Percentiles rank a stretch among this genome's conserved stretches.
Conservation (phyloP, 2,113 vertebrate species). For the Cryptomyrus ogoouensis region DNA sequence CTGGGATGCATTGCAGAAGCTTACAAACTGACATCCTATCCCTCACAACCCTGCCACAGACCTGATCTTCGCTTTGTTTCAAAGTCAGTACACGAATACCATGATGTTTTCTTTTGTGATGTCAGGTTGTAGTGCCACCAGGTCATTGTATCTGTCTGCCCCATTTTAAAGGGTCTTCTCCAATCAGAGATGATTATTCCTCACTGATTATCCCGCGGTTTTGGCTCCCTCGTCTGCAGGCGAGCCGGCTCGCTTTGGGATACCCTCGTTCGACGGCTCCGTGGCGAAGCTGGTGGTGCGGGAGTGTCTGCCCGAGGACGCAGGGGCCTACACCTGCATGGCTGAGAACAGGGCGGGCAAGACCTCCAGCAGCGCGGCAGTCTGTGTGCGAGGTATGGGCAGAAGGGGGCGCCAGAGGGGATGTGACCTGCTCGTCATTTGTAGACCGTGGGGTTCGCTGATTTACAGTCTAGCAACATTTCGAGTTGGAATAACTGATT, state of each 20-base stretch:
- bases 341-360: slow-evolving; percentile 57
- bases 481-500: neutral
- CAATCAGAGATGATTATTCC: neutral
- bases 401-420: neutral
- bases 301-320: slow-evolving; percentile 63
- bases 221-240: slow-evolving; percentile 43
- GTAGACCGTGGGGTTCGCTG: neutral
- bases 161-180: neutral
- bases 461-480: neutral
- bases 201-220: neutral
- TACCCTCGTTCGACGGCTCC: slow-evolving; percentile 36
- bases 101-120: neutral
- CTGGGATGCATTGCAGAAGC: neutral
- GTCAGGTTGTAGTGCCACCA: neutral
- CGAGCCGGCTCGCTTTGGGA: slow-evolving; percentile 50
- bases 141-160: neutral
- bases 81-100: neutral
- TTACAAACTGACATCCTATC: neutral
- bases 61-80: neutral
- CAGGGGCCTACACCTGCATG: slow-evolving; percentile 60
- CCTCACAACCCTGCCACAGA: neutral
- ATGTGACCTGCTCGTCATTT: neutral
- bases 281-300: slow-evolving; percentile 47
- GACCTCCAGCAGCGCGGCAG: slow-evolving; percentile 56
- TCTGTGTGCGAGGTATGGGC: slow-evolving; percentile 49